phyloP scores from a whole-genome alignment of 2,797 vertebrate species.

The Tachyglossus aculeatus region DNA sequence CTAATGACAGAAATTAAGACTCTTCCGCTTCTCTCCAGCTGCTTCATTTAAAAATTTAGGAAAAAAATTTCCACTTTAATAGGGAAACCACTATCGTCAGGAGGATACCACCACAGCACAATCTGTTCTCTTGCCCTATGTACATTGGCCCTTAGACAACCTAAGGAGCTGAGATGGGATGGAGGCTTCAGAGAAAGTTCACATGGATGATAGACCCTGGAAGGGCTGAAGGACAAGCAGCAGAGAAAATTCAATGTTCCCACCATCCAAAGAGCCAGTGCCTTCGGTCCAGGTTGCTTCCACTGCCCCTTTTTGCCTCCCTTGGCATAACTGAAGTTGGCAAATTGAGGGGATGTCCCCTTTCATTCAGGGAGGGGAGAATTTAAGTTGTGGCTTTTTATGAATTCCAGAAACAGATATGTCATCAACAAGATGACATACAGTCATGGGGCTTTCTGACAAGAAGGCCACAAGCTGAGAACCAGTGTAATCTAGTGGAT shows the following conservation, averaged over 20 bases:
- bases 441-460: too few relatives aligned
- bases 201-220: slow-evolving; percentile 62
- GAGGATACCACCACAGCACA: slow-evolving; percentile 51
- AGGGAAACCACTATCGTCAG: slow-evolving; percentile 55
- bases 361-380: too few relatives aligned
- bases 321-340: slow-evolving; percentile 34
- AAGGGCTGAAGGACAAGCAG: slow-evolving; percentile 63
- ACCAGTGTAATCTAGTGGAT: too few relatives aligned
- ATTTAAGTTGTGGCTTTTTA: too few relatives aligned
- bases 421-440: too few relatives aligned
- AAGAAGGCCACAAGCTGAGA: too few relatives aligned
- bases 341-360: slow-evolving; percentile 1
- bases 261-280: slow-evolving; percentile 26
- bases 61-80: slow-evolving; percentile 28
- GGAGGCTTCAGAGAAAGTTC: slow-evolving; percentile 65
- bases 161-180: slow-evolving; percentile 41
- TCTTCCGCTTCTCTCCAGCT: too few relatives aligned
- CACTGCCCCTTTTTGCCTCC: too few relatives aligned
- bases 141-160: slow-evolving; percentile 51
- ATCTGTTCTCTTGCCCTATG: slow-evolving; percentile 52
- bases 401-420: too few relatives aligned
- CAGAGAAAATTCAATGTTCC: slow-evolving; percentile 66
- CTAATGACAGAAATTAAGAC: too few relatives aligned
- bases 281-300: slow-evolving; percentile 58
- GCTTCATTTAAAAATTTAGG: too few relatives aligned